Evolutionary conservation across 2,113 vertebrate species (phyloP).

Genomic region (Empidonax traillii): DNA sequence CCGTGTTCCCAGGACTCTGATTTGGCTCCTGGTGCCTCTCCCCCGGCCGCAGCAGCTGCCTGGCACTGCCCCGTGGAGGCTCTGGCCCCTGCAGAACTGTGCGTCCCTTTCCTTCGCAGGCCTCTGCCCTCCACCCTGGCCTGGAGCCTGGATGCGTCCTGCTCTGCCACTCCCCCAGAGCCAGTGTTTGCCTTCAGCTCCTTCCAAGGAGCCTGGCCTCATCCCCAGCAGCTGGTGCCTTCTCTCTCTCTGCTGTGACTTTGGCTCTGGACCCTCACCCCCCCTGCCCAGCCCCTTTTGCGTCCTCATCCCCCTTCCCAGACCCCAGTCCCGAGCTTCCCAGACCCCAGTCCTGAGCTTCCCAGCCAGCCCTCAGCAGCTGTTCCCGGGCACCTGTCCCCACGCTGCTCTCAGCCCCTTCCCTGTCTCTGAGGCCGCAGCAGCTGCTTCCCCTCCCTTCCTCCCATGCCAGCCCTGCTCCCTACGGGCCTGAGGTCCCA

Average conservation of each 20-base stretch:
- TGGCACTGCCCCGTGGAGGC: not conserved
- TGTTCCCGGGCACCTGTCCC: not conserved
- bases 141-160: not conserved
- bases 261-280: not conserved
- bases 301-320: not conserved
- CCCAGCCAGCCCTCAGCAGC: not conserved
- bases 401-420: rapidly evolving
- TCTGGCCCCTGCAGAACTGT: rapidly evolving
- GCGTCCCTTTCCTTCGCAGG: not conserved
- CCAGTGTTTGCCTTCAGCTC: not conserved
- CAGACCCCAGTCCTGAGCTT: not conserved
- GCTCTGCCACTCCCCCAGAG: not conserved
- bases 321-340: not conserved
- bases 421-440: rapidly evolving
- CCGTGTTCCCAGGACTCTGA: not conserved
- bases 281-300: rapidly evolving
- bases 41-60: not conserved
- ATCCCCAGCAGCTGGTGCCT: not conserved
- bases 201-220: not conserved
- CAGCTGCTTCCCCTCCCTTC: not conserved
- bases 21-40: not conserved
- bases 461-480: not conserved
- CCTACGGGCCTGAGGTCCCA: rapidly evolving
- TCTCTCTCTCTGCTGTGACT: rapidly evolving
- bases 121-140: not conserved